These are phyloP conservation scores for Pandion haliaetus DNA, from an alignment of 2,113 vertebrate genomes.

Conservation along the genomic window DNA sequence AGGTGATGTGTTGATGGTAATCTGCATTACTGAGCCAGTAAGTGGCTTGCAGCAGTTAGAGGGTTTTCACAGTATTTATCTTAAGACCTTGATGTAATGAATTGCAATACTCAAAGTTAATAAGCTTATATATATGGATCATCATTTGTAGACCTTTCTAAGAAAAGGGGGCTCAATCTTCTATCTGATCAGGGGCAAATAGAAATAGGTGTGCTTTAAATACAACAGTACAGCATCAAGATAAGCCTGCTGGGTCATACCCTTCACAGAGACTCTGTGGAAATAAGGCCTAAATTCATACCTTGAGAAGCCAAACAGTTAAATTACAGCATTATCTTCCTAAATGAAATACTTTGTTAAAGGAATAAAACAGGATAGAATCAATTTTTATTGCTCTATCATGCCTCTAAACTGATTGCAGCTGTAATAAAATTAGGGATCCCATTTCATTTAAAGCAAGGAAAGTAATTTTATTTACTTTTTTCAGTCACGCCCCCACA, in stretches of 20 bases:
- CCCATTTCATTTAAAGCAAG: constrained; percentile 62
- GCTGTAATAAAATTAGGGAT: constrained; percentile 73
- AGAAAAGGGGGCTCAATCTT: background rate
- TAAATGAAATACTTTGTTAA: constrained; percentile 30
- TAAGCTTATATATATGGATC: background rate
- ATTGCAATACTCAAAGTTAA: constrained; percentile 29
- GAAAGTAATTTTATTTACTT: constrained; percentile 77
- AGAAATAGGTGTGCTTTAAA: background rate
- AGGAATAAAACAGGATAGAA: constrained; percentile 53
- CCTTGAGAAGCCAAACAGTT: background rate
- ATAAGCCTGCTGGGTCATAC: background rate
- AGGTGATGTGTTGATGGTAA: background rate
- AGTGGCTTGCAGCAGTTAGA: constrained; percentile 41
- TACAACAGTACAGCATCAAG: background rate
- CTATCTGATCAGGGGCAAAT: background rate
- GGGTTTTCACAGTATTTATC: constrained; percentile 33
- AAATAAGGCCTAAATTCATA: background rate
- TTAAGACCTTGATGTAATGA: constrained; percentile 49
- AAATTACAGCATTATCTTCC: constrained; percentile 17
- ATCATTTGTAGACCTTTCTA: constrained; percentile 2
- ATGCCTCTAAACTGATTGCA: constrained; percentile 52
- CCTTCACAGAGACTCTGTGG: background rate
- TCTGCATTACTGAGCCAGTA: constrained; percentile 17
- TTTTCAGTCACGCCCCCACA: constrained; percentile 36
- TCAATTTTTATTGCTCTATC: constrained; percentile 70